phyloP scores from a whole-genome alignment of 2,888 invertebrate genomes.

The Leptinotarsa tumamoca region DNA sequence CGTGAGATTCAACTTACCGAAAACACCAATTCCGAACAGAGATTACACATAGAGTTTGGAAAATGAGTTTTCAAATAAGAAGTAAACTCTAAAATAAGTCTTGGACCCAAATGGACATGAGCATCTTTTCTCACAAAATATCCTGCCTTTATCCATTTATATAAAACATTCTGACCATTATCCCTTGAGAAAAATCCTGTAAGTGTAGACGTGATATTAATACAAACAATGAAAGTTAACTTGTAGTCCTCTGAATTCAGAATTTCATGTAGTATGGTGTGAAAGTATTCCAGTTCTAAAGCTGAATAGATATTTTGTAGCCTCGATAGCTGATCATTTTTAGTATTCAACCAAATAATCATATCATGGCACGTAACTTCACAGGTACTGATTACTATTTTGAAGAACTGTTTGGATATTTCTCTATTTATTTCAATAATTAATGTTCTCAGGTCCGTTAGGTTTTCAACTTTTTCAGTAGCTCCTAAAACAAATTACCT shows the following conservation, averaged over 20 bases:
- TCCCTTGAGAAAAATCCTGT: slow-evolving; percentile 51
- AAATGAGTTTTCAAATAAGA: slow-evolving; percentile 55
- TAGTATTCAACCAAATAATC: slow-evolving; percentile 57
- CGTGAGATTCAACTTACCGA: slow-evolving; percentile 49
- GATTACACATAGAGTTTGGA: slow-evolving; percentile 55
- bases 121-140: slow-evolving; percentile 56
- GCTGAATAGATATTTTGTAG: slow-evolving; percentile 54
- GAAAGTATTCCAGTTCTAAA: slow-evolving; percentile 60
- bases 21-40: slow-evolving; percentile 61
- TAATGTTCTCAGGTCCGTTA: slow-evolving; percentile 49
- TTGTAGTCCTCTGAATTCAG: slow-evolving; percentile 53
- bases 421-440: slow-evolving; percentile 56
- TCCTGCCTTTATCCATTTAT: slow-evolving; percentile 55
- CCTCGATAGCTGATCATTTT: slow-evolving; percentile 58
- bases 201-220: slow-evolving; percentile 57
- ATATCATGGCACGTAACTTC: slow-evolving; percentile 57
- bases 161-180: slow-evolving; percentile 55
- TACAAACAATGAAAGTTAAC: slow-evolving; percentile 53
- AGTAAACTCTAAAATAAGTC: slow-evolving; percentile 59
- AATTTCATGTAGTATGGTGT: slow-evolving; percentile 58
- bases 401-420: slow-evolving; percentile 56
- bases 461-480: slow-evolving; percentile 28
- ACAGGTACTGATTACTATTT: slow-evolving; percentile 55
- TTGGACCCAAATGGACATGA: slow-evolving; percentile 57
- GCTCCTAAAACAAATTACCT: slow-evolving; percentile 45